phyloP scores from a whole-genome alignment of 2,888 invertebrate species.

The Pristionchus exspectatus region DNA sequence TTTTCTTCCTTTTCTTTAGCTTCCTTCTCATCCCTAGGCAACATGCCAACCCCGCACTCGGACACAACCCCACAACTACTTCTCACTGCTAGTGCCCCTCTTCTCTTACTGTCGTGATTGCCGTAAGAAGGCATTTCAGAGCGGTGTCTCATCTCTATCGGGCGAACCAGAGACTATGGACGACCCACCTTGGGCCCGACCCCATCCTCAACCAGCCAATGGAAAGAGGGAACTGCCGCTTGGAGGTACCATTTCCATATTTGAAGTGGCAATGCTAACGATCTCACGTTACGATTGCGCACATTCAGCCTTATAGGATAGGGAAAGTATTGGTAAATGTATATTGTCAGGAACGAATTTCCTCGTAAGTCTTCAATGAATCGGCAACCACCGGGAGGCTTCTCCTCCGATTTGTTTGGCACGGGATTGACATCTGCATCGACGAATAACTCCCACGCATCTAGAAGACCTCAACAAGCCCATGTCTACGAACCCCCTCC shows the following conservation, averaged over 20 bases:
- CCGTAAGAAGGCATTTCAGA: background rate
- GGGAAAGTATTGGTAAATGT: background rate
- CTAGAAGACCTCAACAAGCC: background rate
- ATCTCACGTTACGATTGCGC: background rate
- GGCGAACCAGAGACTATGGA: constrained; percentile 20
- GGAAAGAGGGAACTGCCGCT: constrained; percentile 54
- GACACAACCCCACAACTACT: constrained; percentile 29
- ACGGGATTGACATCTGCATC: background rate
- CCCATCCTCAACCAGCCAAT: constrained; percentile 55
- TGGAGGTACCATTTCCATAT: constrained; percentile 34
- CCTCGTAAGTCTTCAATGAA: constrained; percentile 38
- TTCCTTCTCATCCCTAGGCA: constrained; percentile 36
- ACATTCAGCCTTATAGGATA: background rate
- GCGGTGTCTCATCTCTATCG: constrained; percentile 31
- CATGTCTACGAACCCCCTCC: constrained; percentile 22
- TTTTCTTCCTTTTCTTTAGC: constrained; percentile 32
- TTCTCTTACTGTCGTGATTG: background rate
- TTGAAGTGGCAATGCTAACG: background rate
- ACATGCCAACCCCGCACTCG: background rate
- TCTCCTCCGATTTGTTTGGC: constrained; percentile 29
- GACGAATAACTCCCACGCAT: background rate
- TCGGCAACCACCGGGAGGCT: constrained; percentile 45
- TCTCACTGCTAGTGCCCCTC: background rate
- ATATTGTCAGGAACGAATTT: constrained; percentile 32
- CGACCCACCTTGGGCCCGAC: constrained; percentile 51